These are phyloP conservation scores for Ursus arctos DNA, from an alignment of 2,113 vertebrate genomes.

Conservation along the genomic window DNA sequence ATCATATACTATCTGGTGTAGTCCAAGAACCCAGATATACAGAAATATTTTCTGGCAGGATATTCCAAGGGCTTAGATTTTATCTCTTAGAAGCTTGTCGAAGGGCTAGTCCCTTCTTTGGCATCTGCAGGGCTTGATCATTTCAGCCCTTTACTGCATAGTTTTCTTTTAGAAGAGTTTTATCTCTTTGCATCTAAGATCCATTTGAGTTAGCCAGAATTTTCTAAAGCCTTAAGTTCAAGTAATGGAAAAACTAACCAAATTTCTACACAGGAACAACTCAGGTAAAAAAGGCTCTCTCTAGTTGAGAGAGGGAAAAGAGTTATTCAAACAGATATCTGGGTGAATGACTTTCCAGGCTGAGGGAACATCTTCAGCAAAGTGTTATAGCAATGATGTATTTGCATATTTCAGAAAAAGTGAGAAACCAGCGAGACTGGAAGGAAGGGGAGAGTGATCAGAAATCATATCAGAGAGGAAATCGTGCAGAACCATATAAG, in stretches of 20 bases:
- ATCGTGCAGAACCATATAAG: not conserved
- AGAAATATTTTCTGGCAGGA: slow-evolving; percentile 7
- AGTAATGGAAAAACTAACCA: slow-evolving; percentile 9
- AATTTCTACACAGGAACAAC: not conserved
- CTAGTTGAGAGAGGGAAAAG: not conserved
- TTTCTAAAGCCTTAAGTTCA: not conserved
- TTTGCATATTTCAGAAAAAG: not conserved
- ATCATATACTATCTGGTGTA: not conserved
- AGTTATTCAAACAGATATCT: not conserved
- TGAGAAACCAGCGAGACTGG: not conserved
- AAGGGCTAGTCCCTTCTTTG: not conserved
- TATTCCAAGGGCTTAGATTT: not conserved
- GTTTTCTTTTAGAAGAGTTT: not conserved
- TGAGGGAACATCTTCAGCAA: not conserved
- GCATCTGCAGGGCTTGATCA: not conserved
- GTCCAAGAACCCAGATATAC: not conserved
- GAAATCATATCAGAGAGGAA: not conserved
- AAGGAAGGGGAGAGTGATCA: not conserved
- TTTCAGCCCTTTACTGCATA: not conserved
- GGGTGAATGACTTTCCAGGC: not conserved
- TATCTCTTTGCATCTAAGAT: not conserved
- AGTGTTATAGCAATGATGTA: not conserved
- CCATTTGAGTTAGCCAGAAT: not conserved
- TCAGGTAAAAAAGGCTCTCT: not conserved
- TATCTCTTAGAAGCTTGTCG: not conserved